Conservation (phyloP, 2,888 invertebrate species). For the Sesia bembeciformis region DNA sequence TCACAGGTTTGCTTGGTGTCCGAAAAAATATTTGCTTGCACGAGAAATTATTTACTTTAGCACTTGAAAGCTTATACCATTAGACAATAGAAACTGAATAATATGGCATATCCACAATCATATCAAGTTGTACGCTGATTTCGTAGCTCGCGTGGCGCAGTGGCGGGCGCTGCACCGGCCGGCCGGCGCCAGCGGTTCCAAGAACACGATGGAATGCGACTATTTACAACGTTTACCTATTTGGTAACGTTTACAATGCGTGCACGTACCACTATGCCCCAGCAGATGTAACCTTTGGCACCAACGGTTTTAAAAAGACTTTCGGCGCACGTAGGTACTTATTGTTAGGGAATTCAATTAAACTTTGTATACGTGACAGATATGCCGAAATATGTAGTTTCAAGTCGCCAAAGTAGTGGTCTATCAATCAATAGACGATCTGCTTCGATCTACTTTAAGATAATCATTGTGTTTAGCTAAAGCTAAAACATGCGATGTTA, state of each 20-base stretch:
- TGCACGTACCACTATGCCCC: conserved; percentile 40
- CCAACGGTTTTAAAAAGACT: neutral
- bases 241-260: conserved; percentile 63
- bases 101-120: conserved; percentile 10
- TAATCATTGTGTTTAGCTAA: no score
- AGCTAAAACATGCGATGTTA: neutral
- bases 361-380: neutral
- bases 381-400: neutral
- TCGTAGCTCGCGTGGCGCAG: conserved; percentile 22
- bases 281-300: conserved; percentile 30
- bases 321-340: neutral
- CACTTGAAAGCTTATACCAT: no score
- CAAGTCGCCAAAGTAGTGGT: no score
- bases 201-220: conserved; percentile 63
- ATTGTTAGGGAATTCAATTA: neutral
- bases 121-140: conserved; percentile 9
- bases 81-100: neutral
- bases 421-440: no score
- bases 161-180: conserved; percentile 16
- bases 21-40: no score
- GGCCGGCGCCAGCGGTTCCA: conserved; percentile 57
- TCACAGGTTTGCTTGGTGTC: no score
- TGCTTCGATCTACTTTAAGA: no score
- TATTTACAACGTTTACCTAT: conserved; percentile 71
- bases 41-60: no score